phyloP scores from a whole-genome alignment of 2,113 vertebrate species.

The Microcebus tavaratra region DNA sequence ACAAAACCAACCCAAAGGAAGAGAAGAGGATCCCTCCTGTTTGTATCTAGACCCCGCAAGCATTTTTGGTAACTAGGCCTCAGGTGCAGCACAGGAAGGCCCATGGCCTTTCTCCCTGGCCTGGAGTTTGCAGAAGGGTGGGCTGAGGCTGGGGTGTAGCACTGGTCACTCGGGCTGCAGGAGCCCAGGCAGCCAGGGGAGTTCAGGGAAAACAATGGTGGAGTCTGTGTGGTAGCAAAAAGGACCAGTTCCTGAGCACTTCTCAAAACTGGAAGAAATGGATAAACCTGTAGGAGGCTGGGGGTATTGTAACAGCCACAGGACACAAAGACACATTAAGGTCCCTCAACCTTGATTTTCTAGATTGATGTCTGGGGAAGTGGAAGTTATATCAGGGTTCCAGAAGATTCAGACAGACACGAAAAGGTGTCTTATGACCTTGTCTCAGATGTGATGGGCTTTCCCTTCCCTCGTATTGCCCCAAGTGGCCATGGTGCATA shows the following conservation, averaged over 20 bases:
- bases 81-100: not conserved
- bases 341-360: not conserved
- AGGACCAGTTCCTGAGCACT: not conserved
- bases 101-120: not conserved
- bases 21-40: not conserved
- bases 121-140: not conserved
- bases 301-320: not conserved
- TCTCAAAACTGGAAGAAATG: not conserved
- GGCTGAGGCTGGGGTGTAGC: rapidly evolving
- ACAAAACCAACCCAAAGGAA: not conserved
- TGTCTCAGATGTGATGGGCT: not conserved
- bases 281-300: not conserved
- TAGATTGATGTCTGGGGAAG: not conserved
- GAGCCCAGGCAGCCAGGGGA: not conserved
- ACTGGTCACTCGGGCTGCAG: not conserved
- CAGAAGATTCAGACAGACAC: not conserved
- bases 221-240: not conserved
- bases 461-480: not conserved
- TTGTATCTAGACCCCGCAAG: not conserved
- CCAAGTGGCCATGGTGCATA: not conserved
- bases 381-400: not conserved
- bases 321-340: not conserved
- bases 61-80: not conserved
- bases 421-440: not conserved
- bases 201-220: not conserved